Evolutionary conservation across 2,113 vertebrate species (phyloP).

Genomic region (Halcyon senegalensis): DNA sequence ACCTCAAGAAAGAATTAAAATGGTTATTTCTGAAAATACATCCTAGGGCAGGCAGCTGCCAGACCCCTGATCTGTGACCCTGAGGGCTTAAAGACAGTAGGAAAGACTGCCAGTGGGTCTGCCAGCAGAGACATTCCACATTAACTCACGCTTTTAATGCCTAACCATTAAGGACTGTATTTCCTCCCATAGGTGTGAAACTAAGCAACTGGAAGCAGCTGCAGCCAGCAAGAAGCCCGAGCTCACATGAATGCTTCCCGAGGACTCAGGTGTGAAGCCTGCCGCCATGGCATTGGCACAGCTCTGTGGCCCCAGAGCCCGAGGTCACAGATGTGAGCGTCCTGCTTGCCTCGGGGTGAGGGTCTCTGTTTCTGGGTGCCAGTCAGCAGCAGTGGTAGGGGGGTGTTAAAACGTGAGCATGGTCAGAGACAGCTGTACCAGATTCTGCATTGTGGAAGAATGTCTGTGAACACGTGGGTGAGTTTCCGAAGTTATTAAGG

Average conservation of each 20-base stretch:
- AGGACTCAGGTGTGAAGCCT: fast-evolving
- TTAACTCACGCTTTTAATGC: background rate
- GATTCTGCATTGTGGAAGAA: background rate
- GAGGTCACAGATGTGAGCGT: fast-evolving
- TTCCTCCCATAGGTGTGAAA: background rate
- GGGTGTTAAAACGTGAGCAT: fast-evolving
- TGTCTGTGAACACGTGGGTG: fast-evolving
- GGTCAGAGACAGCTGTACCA: background rate
- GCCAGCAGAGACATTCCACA: fast-evolving
- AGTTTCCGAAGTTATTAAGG: background rate
- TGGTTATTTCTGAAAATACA: background rate
- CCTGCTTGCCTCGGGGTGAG: background rate
- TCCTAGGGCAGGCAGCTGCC: background rate
- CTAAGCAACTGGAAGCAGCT: background rate
- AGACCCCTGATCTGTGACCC: background rate
- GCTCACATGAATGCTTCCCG: fast-evolving
- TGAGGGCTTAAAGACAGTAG: background rate
- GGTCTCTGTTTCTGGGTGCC: background rate
- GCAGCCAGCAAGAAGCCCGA: fast-evolving
- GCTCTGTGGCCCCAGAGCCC: fast-evolving
- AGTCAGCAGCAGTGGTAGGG: fast-evolving
- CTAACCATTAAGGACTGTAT: background rate
- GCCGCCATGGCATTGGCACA: fast-evolving
- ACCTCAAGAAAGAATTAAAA: background rate
- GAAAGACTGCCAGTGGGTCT: fast-evolving